These are phyloP conservation scores for Melanargia galathea DNA, from an alignment of 2,888 invertebrate species.

Conservation along the genomic window DNA sequence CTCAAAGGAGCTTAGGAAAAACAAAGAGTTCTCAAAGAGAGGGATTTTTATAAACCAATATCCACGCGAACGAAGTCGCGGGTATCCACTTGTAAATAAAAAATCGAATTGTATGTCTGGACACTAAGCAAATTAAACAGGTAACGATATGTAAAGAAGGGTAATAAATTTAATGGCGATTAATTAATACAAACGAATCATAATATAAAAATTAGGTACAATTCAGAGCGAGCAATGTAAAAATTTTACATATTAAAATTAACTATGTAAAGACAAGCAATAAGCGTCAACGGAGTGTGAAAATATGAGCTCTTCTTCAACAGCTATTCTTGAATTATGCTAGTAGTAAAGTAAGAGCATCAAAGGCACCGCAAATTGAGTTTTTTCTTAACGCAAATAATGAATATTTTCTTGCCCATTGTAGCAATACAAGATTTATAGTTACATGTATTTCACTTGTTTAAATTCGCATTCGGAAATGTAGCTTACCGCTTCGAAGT, in stretches of 20 bases:
- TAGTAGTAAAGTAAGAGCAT: constrained; percentile 16
- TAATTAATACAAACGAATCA: constrained; percentile 8
- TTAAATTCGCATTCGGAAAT: background rate
- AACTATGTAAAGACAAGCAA: constrained; percentile 8
- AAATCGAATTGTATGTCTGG: background rate
- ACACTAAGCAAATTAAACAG: background rate
- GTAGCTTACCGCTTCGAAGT: background rate
- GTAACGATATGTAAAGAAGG: constrained; percentile 1
- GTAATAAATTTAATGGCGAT: background rate
- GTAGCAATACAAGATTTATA: constrained; percentile 25
- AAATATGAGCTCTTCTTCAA: constrained; percentile 17
- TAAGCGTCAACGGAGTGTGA: constrained; percentile 8
- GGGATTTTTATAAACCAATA: too few relatives aligned
- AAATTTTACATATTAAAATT: constrained; percentile 15
- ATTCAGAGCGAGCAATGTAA: background rate
- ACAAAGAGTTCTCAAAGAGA: too few relatives aligned
- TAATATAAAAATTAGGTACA: background rate
- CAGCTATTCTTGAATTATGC: constrained; percentile 1
- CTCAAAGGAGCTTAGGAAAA: too few relatives aligned
- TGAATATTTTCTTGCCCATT: constrained; percentile 25
- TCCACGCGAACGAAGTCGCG: too few relatives aligned
- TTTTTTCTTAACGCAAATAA: constrained; percentile 26
- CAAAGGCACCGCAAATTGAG: constrained; percentile 32
- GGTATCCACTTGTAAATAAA: background rate
- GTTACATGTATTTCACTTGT: background rate